Evolutionary conservation across 2,113 vertebrate genomes (phyloP), one percentile per base, ranked within the genome.

Genomic region (Ptilorrhoa leucosticta): DNA sequence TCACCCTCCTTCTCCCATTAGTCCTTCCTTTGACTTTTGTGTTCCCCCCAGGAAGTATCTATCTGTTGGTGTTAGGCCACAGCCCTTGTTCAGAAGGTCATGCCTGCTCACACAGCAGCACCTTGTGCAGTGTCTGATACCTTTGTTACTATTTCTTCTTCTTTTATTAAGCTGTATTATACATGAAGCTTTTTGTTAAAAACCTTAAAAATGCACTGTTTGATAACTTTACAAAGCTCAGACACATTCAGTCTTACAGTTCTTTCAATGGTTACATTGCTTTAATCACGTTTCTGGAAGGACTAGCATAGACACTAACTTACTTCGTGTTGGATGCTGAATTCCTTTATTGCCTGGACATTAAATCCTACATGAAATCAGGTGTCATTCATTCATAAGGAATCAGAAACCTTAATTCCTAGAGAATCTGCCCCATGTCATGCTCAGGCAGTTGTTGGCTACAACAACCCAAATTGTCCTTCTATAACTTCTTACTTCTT

Each of bases 41-140:
- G 4, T 35, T 39, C 6, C 3, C 4, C 13, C 4, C 11, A 17
- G 24, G 45, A 88, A 66, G 19, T 37, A 58, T 22, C 31, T 57
- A 9, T 37, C 24, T 48, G 18, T 37, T 70, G 40, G 37, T 26
- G 22, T 73, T 31, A 44, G 45, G 56, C 30, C 24, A 40, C 16
- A 71, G 51, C 8, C 28, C 9, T 3, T 19, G 31, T 11, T 88
- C 56, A 33, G 50, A 40, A 75, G 71, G 35, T 12, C 5, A 1
- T 23, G 47, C 19, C 28, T 73, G 37, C 24, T 79, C 47, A 50
- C 1, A 1, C 0, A 1, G 13, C 19, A 56, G 35, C 7, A 18
- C 22, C n/a, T 48, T 7, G 8, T 65, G 18, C n/a, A 45, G 19
- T 47, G 33, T 21, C 28, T 28, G 23, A 39, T 18, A 47, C 7